These are phyloP conservation scores for Ypsolopha sequella DNA, from an alignment of 2,888 invertebrate genomes.

Conservation along the genomic window DNA sequence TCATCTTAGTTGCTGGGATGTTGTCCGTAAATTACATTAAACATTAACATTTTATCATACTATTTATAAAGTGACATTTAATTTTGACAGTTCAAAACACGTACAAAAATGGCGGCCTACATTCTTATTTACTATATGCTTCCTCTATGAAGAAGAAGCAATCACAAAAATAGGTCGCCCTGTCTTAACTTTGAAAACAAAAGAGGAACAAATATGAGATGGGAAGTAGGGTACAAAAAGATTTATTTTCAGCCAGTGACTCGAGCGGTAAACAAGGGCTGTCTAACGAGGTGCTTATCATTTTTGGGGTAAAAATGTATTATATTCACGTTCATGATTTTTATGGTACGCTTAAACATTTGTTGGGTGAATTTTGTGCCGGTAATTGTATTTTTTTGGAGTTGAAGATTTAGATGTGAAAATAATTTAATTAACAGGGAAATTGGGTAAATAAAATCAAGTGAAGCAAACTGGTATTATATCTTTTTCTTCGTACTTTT, in stretches of 20 bases:
- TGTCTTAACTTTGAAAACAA: constrained; percentile 1
- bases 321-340: background rate
- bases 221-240: background rate
- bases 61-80: no score
- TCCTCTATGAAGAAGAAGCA: background rate
- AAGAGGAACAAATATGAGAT: background rate
- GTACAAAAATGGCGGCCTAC: no score
- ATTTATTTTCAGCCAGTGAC: constrained; percentile 1
- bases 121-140: background rate
- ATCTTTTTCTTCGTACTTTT: no score
- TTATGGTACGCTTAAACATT: background rate
- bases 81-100: no score
- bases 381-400: background rate
- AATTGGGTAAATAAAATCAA: background rate
- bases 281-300: constrained; percentile 1
- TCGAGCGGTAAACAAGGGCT: background rate
- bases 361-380: background rate
- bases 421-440: background rate
- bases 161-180: constrained; percentile 9
- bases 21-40: no score
- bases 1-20: no score
- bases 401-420: background rate
- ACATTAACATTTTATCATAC: no score
- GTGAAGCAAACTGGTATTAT: no score
- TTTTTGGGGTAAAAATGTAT: background rate